Conservation (phyloP, 2,797 vertebrate genomes). For the Chlorospingus semifuscus region DNA sequence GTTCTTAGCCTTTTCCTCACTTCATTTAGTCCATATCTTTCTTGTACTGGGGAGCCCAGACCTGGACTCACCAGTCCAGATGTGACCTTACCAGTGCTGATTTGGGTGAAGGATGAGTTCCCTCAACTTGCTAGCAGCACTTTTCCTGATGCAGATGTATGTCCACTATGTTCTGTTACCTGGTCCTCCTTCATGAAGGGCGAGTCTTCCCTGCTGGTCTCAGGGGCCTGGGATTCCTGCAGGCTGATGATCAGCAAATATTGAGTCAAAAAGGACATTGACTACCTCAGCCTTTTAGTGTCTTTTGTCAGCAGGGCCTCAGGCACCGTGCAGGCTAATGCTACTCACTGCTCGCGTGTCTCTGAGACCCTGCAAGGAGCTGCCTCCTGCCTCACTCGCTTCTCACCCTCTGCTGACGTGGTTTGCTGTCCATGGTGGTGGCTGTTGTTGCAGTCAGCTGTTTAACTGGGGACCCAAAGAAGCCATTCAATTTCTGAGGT, state of each 20-base stretch:
- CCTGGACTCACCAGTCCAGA: not conserved
- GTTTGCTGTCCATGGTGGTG: not conserved
- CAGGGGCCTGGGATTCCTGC: not conserved
- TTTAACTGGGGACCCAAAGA: not conserved
- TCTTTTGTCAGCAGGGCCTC: not conserved
- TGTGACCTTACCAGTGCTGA: not conserved
- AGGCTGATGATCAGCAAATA: not conserved
- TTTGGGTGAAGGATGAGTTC: not conserved
- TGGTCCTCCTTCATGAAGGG: not conserved
- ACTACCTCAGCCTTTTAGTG: not conserved
- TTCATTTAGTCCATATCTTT: not conserved
- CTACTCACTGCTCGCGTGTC: not conserved
- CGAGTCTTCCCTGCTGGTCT: not conserved
- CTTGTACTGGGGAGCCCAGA: not conserved
- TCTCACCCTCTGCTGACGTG: not conserved
- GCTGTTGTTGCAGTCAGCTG: not conserved
- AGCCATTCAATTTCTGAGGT: accelerated
- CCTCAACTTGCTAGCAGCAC: not conserved
- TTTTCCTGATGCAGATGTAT: not conserved
- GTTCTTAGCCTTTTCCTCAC: not conserved
- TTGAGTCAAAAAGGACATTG: not conserved
- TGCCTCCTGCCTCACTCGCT: not conserved
- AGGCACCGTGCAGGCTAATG: accelerated
- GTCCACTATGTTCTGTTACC: not conserved
- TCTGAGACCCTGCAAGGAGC: not conserved